Evolutionary conservation across 2,888 invertebrate species (phyloP), one percentile per base, ranked within the genome.

Genomic region (Hemistola chrysoprasaria): DNA sequence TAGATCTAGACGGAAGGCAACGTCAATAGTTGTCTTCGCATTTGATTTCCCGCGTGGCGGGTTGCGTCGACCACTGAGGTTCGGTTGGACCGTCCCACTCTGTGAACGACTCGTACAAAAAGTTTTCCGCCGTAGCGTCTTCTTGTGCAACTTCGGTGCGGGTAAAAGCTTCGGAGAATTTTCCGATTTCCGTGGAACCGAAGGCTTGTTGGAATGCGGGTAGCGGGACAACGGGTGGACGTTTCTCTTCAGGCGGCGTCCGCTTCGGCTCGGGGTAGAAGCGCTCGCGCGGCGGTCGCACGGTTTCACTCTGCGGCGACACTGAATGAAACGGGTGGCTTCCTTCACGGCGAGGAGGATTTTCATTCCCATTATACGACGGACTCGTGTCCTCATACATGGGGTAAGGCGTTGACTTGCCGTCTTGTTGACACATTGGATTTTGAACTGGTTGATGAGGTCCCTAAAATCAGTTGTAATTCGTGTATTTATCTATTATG

Each of bases 191-290:
- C 11, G 95, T 95, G 16, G 95, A 94, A 11, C 95, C 95, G 71
- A 95, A 95, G 0, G 95, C 95, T 80, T 95, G 95, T 70, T 95
- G 95, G 69, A 95, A 95, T 28, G 95, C 95, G 3, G 95, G 95
- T 43, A 95, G 74, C 3, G 95, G 94, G 38, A 91, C 87, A n/a
- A 86, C 68, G 1, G 85, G 84, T 11, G 83, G 83, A 9, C 78
- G 74, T 47, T 80, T 80, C 46, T 81, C 81, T 46, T 74, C 72
- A 0, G 78, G 77, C 8, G 84, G 82, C 1, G 74, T 61, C 8
- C 65, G 70, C 20, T 65, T 68, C 10, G 71, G 68, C 47, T 78
- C 75, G 1, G 60, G 41, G 26, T 58, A 58, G 37, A 64, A 56
- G 6, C 70, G 68, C 6, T 79, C 80, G 11, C 71, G 70, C 8